Evolutionary conservation across 2,113 vertebrate species (phyloP).

Genomic region (Rhipidura dahli): DNA sequence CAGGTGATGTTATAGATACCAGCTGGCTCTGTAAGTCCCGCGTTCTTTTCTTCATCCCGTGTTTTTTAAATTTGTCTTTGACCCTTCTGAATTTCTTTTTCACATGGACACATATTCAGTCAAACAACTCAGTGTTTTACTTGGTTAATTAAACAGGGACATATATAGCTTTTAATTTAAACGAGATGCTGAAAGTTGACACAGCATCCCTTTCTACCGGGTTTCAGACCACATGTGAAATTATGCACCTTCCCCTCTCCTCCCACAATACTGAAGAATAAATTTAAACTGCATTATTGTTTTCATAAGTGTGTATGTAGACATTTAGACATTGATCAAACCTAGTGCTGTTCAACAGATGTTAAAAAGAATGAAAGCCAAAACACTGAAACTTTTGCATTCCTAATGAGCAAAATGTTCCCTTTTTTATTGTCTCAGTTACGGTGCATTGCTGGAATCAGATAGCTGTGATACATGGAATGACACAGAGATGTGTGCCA

Average conservation of each 20-base stretch:
- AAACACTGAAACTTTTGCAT: neutral
- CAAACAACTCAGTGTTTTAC: neutral
- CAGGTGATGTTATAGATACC: constrained; percentile 3
- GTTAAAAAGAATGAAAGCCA: constrained; percentile 25
- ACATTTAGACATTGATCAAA: constrained; percentile 33
- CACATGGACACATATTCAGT: neutral
- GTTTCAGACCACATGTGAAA: constrained; percentile 1
- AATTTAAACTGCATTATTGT: constrained; percentile 18
- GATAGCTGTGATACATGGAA: neutral
- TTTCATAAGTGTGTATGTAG: neutral
- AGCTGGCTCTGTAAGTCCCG: neutral
- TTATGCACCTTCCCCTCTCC: neutral
- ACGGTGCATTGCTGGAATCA: neutral
- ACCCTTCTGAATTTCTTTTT: neutral
- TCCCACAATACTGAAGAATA: neutral
- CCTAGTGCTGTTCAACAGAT: constrained; percentile 39
- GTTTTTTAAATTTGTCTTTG: neutral
- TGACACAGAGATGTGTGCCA: neutral
- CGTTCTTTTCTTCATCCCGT: neutral
- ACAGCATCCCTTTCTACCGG: neutral
- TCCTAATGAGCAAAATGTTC: constrained; percentile 39
- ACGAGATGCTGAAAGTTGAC: neutral
- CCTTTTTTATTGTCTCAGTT: neutral
- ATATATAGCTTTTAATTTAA: neutral
- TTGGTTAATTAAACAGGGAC: neutral